Conservation (phyloP, 2,113 vertebrate genomes). For the Toxotes chatareus region DNA sequence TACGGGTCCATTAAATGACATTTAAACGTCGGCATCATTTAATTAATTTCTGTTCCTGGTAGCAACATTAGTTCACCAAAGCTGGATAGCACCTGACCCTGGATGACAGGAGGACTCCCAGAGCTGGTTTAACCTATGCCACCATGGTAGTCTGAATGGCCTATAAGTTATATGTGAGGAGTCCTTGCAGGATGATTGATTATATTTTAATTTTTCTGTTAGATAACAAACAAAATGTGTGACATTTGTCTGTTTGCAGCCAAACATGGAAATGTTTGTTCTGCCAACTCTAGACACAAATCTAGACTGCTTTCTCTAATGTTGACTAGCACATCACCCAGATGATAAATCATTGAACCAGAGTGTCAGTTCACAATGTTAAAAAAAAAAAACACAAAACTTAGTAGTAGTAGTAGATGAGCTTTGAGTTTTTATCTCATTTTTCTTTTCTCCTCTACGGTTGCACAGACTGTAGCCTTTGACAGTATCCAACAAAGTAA, state of each 20-base stretch:
- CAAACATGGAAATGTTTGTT: slow-evolving; percentile 1
- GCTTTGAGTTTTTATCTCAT: neutral
- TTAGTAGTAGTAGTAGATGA: neutral
- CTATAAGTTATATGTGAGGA: neutral
- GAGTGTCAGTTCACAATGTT: slow-evolving; percentile 3
- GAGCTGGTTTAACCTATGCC: neutral
- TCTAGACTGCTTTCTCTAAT: slow-evolving; percentile 1
- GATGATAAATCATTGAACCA: slow-evolving; percentile 12
- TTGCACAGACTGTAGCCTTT: neutral
- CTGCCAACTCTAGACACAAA: slow-evolving; percentile 17
- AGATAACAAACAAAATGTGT: neutral
- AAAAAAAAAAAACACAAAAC: neutral
- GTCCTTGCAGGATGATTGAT: neutral
- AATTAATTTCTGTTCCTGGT: neutral
- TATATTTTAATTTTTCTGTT: neutral
- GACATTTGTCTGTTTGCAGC: slow-evolving; percentile 26
- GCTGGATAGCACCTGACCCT: neutral
- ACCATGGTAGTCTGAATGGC: neutral
- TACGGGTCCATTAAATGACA: neutral
- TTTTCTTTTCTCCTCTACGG: neutral
- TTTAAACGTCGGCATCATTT: neutral
- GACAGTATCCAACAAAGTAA: slow-evolving; percentile 10
- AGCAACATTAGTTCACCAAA: neutral
- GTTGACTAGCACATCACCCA: neutral
- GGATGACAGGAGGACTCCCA: neutral